Evolutionary conservation across 2,888 invertebrate genomes (phyloP), one percentile per base, ranked within the genome.

Genomic region (Lysandra bellargus): DNA sequence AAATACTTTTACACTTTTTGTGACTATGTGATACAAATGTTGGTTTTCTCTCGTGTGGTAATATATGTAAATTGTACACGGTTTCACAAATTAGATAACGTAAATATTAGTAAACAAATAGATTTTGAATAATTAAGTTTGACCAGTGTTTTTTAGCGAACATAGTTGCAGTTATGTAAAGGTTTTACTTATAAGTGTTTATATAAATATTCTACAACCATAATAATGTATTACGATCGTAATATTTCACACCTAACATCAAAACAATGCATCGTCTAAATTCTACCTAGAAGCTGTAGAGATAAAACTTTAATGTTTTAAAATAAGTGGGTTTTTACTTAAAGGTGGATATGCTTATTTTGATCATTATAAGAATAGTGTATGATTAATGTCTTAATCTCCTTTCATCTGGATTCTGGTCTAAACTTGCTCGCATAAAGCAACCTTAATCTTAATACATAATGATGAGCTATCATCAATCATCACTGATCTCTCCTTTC

Each of bases 51-150:
- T 14, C 9, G 49, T 53, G 30, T 76, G 53, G 49, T 76, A 53
- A 33, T 49, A 57, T 53, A 76, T 76, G 76, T 33, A 33, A 76
- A 76, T 76, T 76, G 4, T 17, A 76, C 49, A 17, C 3, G 30
- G 33, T 76, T 76, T 49, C 53, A 76, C 49, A 49, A 53, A 30
- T 57, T 6, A 12, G 6, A 49, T 76, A 53, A 14, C 17, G 53
- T 76, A 57, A 53, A 49, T 76, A 74, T 69, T 30, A 64, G 64
- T 64, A 33, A 14, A 33, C 69, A 33, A 33, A 33, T 69, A 12
- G 14, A 64, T 64, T 33, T 30, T 69, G 69, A 69, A 69, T 69
- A 69, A 69, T 69, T 9, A 14, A 23, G 4, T 64, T 23, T 30
- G 9, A 23, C 30, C 2, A 64, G 12, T 9, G 9, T 23, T 64